phyloP scores from a whole-genome alignment of 2,113 vertebrate genomes.

The Campylomormyrus tamandua region DNA sequence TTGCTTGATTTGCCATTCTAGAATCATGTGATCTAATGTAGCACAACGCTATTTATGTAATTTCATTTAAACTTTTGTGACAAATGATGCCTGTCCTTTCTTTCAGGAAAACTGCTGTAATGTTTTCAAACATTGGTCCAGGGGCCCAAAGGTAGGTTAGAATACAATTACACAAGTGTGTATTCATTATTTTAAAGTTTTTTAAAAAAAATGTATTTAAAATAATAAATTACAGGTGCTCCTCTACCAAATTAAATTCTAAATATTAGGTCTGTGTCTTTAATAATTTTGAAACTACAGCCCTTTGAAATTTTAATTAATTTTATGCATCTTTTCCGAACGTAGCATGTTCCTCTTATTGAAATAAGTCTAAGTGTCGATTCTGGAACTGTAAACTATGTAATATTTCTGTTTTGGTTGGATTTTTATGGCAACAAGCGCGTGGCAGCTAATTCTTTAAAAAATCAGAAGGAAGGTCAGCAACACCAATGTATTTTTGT shows the following conservation, averaged over 20 bases:
- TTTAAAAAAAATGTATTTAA: background rate
- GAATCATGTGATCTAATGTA: background rate
- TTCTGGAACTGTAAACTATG: too few relatives aligned
- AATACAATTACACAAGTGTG: background rate
- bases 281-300: too few relatives aligned
- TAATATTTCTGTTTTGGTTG: background rate
- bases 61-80: background rate
- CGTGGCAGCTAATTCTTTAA: background rate
- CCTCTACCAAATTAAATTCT: background rate
- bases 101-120: constrained; percentile 7
- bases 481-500: background rate
- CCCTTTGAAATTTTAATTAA: too few relatives aligned
- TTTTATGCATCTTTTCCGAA: too few relatives aligned
- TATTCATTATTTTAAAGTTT: background rate
- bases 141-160: constrained; percentile 7
- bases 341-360: too few relatives aligned
- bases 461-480: background rate
- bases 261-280: background rate
- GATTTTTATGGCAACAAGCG: background rate
- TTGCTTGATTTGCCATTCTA: background rate
- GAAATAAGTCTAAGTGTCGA: too few relatives aligned
- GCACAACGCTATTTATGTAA: background rate
- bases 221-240: background rate
- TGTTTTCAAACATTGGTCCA: constrained; percentile 11
- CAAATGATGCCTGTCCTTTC: background rate